These are phyloP conservation scores for Dasyurus viverrinus DNA, from an alignment of 2,113 vertebrate genomes.

Conservation along the genomic window DNA sequence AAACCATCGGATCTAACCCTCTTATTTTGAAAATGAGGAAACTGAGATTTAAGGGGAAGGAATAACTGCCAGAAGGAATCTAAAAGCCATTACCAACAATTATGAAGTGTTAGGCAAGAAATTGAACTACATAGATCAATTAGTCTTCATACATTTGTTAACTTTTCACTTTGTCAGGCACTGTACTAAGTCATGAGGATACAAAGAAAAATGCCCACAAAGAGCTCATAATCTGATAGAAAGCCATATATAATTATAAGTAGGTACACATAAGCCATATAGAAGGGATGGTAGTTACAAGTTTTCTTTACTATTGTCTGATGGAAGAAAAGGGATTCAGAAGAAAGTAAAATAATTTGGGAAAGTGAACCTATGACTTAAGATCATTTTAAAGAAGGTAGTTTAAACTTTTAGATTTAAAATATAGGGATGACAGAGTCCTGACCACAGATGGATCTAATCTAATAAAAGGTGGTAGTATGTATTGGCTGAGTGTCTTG, in stretches of 20 bases:
- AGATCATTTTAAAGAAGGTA: not conserved
- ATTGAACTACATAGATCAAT: not conserved
- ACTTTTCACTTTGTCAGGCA: not conserved
- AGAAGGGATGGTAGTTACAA: not conserved
- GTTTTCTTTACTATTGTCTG: not conserved
- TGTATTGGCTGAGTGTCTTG: not conserved
- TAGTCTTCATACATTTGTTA: not conserved
- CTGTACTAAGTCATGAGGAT: not conserved
- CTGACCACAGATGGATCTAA: not conserved
- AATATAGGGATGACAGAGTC: not conserved
- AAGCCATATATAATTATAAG: not conserved
- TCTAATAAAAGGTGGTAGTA: not conserved
- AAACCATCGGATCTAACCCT: not conserved
- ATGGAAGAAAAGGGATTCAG: not conserved
- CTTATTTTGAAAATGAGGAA: not conserved
- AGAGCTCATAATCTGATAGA: not conserved
- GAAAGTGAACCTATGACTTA: not conserved
- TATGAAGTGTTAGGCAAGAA: not conserved
- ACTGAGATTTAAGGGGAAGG: not conserved
- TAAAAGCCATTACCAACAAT: not conserved
- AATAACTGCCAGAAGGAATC: not conserved
- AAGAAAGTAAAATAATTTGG: not conserved
- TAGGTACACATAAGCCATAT: not conserved
- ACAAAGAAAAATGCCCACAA: not conserved
- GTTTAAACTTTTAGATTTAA: not conserved